Evolutionary conservation across 2,113 vertebrate species (phyloP).

Genomic region (Chelonoidis abingdonii): DNA sequence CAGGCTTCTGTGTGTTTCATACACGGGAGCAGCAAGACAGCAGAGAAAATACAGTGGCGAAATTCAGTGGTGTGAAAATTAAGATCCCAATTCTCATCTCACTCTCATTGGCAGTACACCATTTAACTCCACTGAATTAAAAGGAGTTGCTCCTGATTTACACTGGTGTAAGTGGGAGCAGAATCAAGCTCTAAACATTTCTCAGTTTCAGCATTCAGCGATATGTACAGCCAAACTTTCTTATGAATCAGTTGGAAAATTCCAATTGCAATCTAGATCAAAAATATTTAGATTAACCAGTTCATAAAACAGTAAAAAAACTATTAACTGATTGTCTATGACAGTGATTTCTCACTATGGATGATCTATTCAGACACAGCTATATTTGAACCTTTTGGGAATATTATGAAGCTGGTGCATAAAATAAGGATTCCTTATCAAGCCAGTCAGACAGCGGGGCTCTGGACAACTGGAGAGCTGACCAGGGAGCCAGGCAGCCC

Average conservation of each 20-base stretch:
- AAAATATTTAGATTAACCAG: background rate
- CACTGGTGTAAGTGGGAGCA: background rate
- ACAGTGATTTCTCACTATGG: background rate
- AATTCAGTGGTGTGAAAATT: background rate
- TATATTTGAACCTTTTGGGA: background rate
- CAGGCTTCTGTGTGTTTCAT: background rate
- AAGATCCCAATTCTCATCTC: background rate
- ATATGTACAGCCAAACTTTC: background rate
- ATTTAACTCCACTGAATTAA: background rate
- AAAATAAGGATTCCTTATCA: background rate
- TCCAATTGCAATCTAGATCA: background rate
- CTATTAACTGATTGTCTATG: background rate
- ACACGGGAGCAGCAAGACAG: background rate
- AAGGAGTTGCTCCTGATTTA: too few species aligned
- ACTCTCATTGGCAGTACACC: background rate
- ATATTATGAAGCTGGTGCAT: background rate
- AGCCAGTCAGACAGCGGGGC: background rate
- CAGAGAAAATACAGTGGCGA: background rate
- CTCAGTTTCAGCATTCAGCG: background rate
- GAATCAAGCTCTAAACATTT: background rate
- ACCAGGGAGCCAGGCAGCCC: background rate
- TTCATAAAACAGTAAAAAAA: background rate
- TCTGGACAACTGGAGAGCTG: background rate
- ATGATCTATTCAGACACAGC: too few species aligned
- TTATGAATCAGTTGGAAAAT: background rate